These are phyloP conservation scores for Agrilus mali DNA, from an alignment of 2,888 invertebrate genomes.

Conservation along the genomic window DNA sequence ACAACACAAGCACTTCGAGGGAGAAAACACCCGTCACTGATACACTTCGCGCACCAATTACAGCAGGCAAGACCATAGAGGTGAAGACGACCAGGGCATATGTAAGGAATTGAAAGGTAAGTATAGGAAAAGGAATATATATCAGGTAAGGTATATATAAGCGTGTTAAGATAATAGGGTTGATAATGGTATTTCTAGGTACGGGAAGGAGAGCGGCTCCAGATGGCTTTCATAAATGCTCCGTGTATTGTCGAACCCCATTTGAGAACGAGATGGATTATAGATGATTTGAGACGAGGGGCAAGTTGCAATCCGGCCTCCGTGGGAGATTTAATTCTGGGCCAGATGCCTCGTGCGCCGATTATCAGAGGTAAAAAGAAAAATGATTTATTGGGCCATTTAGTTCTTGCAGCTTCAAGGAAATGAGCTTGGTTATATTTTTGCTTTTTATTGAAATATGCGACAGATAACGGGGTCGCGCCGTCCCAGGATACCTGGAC, in stretches of 20 bases:
- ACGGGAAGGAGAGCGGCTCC: background rate
- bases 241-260: slow-evolving; percentile 11
- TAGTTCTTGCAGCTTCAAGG: slow-evolving; percentile 8
- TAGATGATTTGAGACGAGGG: slow-evolving; percentile 3
- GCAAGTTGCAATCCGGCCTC: slow-evolving; percentile 4
- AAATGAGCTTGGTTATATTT: slow-evolving; percentile 13
- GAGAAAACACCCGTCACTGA: no score
- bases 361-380: slow-evolving; percentile 12
- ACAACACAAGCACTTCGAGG: no score
- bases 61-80: no score
- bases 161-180: no score
- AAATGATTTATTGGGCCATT: slow-evolving; percentile 10
- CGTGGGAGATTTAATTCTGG: slow-evolving; percentile 7
- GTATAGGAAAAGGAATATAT: no score
- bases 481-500: slow-evolving; percentile 13
- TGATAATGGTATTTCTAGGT: no score
- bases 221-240: slow-evolving; percentile 7
- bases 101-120: no score
- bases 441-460: slow-evolving; percentile 9
- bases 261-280: slow-evolving; percentile 9
- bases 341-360: slow-evolving; percentile 18
- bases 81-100: no score
- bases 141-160: no score
- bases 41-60: no score
- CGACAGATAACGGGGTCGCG: background rate